A percentile compares a stretch with the other conserved stretches of the same genome.
These are phyloP conservation scores for Alaudala cheleensis DNA, from an alignment of 2,113 vertebrate genomes.

Conservation along the genomic window DNA sequence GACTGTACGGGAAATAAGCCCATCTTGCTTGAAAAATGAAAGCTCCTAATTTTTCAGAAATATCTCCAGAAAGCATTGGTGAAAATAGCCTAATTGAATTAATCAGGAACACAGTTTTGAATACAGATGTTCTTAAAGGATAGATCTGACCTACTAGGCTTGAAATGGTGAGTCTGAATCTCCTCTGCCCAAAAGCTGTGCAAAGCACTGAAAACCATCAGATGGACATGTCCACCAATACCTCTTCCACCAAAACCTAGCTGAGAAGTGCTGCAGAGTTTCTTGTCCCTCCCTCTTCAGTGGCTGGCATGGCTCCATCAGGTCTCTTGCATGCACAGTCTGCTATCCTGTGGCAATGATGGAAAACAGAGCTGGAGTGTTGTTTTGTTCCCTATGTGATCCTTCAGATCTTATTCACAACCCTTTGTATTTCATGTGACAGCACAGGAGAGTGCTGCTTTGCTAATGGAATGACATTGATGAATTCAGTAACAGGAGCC, in stretches of 20 bases:
- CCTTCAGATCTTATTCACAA: background rate
- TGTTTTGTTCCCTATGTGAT: background rate
- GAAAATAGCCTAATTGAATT: background rate
- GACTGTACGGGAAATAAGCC: background rate
- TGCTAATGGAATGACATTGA: background rate
- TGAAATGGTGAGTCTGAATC: background rate
- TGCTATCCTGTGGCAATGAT: background rate
- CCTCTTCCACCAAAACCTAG: background rate
- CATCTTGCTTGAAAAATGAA: background rate
- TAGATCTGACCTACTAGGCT: background rate
- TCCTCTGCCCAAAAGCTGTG: background rate
- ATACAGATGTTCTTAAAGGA: background rate
- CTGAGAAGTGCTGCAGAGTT: background rate
- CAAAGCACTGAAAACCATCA: background rate
- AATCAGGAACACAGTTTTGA: background rate
- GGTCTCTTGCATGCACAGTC: background rate
- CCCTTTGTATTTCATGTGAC: background rate
- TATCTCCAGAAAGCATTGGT: background rate
- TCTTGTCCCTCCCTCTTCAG: background rate
- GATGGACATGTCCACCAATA: background rate
- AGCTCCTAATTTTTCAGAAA: slow-evolving; percentile 4
- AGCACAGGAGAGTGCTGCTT: background rate
- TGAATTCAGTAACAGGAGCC: background rate
- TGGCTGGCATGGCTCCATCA: background rate
- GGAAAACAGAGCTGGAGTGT: background rate